Evolutionary conservation across 2,797 vertebrate genomes (phyloP).

Genomic region (Phataginus tetradactyla): DNA sequence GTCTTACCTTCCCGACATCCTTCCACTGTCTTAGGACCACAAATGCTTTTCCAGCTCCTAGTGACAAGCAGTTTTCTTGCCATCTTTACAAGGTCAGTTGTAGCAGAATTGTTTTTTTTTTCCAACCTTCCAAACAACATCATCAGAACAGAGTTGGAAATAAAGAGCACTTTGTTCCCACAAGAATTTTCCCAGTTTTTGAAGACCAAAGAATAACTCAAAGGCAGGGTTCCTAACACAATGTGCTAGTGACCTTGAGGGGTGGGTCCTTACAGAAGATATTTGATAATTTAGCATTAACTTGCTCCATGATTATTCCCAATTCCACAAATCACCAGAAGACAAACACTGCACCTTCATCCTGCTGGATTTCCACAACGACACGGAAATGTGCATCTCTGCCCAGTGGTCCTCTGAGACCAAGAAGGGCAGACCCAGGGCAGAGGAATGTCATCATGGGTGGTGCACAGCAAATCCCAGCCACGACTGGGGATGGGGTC

Average conservation of each 20-base stretch:
- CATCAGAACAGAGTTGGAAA: background rate
- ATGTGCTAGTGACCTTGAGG: background rate
- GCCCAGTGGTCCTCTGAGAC: rapidly evolving
- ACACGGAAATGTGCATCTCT: background rate
- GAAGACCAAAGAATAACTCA: background rate
- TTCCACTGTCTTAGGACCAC: background rate
- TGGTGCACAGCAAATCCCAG: background rate
- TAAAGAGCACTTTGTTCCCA: background rate
- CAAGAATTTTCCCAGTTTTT: background rate
- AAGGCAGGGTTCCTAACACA: background rate
- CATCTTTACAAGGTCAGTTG: background rate
- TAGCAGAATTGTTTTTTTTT: background rate
- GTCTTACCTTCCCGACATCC: background rate
- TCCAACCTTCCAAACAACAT: background rate
- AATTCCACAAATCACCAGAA: background rate
- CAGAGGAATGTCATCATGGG: background rate
- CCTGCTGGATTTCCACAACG: background rate
- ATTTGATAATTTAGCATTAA: background rate
- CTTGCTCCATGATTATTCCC: background rate
- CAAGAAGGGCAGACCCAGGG: background rate
- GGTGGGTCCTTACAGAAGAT: background rate
- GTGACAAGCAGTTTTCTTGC: background rate
- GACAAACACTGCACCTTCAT: rapidly evolving
- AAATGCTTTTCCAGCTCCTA: background rate
- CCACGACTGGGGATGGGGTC: background rate